Conservation (phyloP, 2,113 vertebrate species). For the Callithrix jacchus region DNA sequence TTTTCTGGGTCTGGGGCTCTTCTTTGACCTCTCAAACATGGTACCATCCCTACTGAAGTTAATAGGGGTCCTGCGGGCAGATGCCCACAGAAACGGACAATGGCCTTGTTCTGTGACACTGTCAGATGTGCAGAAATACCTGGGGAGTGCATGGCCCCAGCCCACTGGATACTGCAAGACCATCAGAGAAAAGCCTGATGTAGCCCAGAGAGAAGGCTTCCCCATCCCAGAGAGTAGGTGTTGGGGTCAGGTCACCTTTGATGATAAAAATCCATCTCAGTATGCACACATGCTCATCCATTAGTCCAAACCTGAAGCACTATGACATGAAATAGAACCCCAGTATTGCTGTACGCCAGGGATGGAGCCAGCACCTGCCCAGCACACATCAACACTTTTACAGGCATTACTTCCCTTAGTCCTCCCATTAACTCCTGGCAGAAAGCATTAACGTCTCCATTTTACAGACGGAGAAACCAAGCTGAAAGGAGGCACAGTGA, state of each 20-base stretch:
- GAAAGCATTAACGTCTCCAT: not conserved
- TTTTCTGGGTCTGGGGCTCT: no score
- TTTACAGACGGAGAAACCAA: not conserved
- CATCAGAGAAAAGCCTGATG: not conserved
- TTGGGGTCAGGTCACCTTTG: not conserved
- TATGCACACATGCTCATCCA: not conserved
- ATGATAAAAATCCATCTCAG: not conserved
- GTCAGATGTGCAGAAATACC: not conserved
- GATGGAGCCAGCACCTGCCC: not conserved
- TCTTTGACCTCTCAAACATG: no score
- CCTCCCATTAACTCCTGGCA: not conserved
- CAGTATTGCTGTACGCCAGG: not conserved
- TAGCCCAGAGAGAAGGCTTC: not conserved
- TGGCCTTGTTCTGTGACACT: not conserved
- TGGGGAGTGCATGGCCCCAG: not conserved
- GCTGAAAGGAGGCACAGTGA: not conserved
- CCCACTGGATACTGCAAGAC: not conserved
- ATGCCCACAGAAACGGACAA: not conserved
- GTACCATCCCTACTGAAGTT: no score
- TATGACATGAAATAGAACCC: not conserved
- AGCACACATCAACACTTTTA: not conserved
- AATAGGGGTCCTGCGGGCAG: no score
- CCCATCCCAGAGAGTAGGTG: not conserved
- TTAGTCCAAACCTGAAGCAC: not conserved
- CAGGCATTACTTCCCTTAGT: not conserved